Base-by-base conservation (phyloP, 2,888 invertebrate species). In the Ennomos fuscantarius region DNA sequence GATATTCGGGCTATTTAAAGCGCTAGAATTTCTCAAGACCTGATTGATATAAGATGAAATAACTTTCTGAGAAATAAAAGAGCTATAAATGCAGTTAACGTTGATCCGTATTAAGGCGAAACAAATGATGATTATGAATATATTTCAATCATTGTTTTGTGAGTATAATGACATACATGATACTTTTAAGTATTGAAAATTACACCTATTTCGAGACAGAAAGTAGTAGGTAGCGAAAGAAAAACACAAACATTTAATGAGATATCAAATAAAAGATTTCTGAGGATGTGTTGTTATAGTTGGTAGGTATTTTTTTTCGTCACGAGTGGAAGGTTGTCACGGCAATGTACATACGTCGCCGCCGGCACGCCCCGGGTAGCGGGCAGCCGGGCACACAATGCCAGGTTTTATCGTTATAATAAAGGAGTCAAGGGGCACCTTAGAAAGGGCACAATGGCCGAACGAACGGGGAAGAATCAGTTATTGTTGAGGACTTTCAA, bases 381-480 rank as follows among this genome's bases (percentile, higher is more conserved):
- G 24, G 24, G 24, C 24, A 24, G 24, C 66, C 60, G 66, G 64
- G 65, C 64, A 65, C 61, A 72, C 66, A 70, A 72, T 68, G 62
- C 64, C 50, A 65, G 66, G 46, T 69, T 69, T 73, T 72, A 72
- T 72, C 49, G 66, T 74, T 63, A 65, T 61, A 72, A 68, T 72
- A 75, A 71, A 71, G 61, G 61, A 45, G 63, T 57, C 57, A 63
- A 66, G 56, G 57, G 50, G 54, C 52, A 60, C 56, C 52, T 57
- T 54, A 46, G 61, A 63, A 41, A 66, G 61, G 63, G 56, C 62
- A 69, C 69, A 70, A 70, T 66, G 63, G 60, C 62, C 63, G 55
- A 50, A 49, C 50, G 46, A 41, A 59, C 51, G 55, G 35, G 61
- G 44, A 62, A 67, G 58, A 55, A 50, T 48, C 69, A 55, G 51